phyloP scores from a whole-genome alignment of 1,140 invertebrate genomes.

The Macrocentrus cingulum region DNA sequence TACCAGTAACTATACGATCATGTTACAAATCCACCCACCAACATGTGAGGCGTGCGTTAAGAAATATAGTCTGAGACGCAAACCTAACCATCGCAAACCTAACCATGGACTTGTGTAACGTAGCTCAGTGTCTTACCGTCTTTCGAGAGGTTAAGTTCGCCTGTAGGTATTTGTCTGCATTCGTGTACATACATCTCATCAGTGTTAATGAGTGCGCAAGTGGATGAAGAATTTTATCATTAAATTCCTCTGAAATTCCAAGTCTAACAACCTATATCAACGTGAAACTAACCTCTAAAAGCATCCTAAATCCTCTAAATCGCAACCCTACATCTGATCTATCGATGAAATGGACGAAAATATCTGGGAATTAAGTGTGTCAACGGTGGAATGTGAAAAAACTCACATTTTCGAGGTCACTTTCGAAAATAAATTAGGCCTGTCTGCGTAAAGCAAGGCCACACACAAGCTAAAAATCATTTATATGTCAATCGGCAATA shows the following conservation, averaged over 20 bases:
- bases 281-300: too few species aligned
- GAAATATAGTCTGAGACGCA: neutral
- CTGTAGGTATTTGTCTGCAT: neutral
- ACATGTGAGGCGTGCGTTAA: neutral
- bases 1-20: neutral
- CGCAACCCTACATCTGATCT: neutral
- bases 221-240: too few species aligned
- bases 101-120: neutral
- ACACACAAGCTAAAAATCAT: neutral
- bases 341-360: neutral
- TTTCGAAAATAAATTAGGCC: neutral
- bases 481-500: too few species aligned
- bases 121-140: slow-evolving; percentile 9
- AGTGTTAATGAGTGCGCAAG: too few species aligned
- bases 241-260: too few species aligned
- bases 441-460: neutral
- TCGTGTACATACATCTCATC: too few species aligned
- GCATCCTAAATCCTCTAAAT: neutral
- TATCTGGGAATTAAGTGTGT: slow-evolving; percentile 1
- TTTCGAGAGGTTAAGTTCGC: slow-evolving; percentile 10
- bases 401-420: slow-evolving; percentile 5
- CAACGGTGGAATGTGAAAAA: neutral
- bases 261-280: too few species aligned
- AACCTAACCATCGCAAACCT: too few species aligned
- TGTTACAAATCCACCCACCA: slow-evolving; percentile 11